phyloP scores from a whole-genome alignment of 2,888 invertebrate genomes.

The Caradrina clavipalpis region DNA sequence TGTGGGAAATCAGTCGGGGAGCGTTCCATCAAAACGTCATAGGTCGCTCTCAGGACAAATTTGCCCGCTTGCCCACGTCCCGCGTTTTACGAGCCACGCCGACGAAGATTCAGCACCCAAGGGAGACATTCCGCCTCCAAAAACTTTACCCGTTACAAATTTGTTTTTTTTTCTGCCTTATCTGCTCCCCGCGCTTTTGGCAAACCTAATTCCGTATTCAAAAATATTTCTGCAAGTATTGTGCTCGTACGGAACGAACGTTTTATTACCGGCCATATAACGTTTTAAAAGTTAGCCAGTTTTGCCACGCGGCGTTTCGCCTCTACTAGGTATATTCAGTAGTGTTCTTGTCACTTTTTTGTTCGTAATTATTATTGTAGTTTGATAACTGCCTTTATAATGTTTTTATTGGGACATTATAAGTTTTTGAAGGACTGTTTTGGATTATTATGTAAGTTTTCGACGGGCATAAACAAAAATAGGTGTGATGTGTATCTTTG shows the following conservation, averaged over 20 bases:
- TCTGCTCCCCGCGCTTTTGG: slow-evolving; percentile 90
- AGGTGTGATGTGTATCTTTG: slow-evolving; percentile 51
- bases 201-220: slow-evolving; percentile 91
- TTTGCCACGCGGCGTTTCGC: slow-evolving; percentile 80
- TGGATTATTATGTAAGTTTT: slow-evolving; percentile 52
- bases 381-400: slow-evolving; percentile 81
- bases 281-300: slow-evolving; percentile 90
- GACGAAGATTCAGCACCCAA: slow-evolving; percentile 91
- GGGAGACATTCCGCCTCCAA: slow-evolving; percentile 91
- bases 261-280: slow-evolving; percentile 90
- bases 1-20: slow-evolving; percentile 87
- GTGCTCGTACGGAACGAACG: slow-evolving; percentile 89
- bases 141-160: slow-evolving; percentile 91
- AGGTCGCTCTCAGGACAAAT: slow-evolving; percentile 90
- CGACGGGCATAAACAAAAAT: slow-evolving; percentile 56
- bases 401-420: slow-evolving; percentile 77
- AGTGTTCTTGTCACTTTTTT: slow-evolving; percentile 79
- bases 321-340: slow-evolving; percentile 67
- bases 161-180: slow-evolving; percentile 91
- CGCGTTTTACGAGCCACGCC: slow-evolving; percentile 90
- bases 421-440: slow-evolving; percentile 67
- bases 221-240: slow-evolving; percentile 91
- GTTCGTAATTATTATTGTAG: slow-evolving; percentile 85
- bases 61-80: slow-evolving; percentile 90
- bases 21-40: slow-evolving; percentile 91